These are phyloP conservation scores for Pygocentrus nattereri DNA, from an alignment of 2,797 vertebrate genomes.

Conservation along the genomic window DNA sequence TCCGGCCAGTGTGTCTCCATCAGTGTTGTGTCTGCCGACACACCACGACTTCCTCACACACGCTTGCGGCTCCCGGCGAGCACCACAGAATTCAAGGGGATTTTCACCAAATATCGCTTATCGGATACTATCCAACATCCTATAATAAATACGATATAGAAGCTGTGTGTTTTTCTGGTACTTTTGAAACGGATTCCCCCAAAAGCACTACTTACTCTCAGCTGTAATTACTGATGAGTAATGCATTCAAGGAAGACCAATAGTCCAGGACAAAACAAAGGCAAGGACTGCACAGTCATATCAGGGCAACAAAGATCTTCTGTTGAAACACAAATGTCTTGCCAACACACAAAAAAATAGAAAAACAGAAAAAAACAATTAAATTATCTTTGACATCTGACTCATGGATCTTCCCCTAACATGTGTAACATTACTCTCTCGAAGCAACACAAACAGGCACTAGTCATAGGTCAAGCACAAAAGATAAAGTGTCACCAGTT, in stretches of 20 bases:
- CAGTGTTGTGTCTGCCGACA: conserved; percentile 30
- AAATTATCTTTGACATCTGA: conserved; percentile 56
- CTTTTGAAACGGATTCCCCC: conserved; percentile 14
- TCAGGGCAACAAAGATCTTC: conserved; percentile 50
- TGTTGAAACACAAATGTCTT: conserved; percentile 32
- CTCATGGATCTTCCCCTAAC: conserved; percentile 47
- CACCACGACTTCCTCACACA: conserved; percentile 32
- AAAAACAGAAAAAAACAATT: conserved; percentile 36
- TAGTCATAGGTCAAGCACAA: conserved; percentile 47
- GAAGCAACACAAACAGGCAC: conserved; percentile 49
- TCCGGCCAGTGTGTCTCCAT: conserved; percentile 32
- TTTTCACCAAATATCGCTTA: neutral
- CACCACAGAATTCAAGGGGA: conserved; percentile 22
- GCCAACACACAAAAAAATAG: conserved; percentile 45
- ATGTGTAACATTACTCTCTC: conserved; percentile 52
- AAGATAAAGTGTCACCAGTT: conserved; percentile 38
- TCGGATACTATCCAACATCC: neutral
- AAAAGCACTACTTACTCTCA: neutral
- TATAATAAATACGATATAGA: neutral
- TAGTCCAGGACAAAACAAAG: conserved; percentile 31
- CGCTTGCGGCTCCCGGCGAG: neutral
- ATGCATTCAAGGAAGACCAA: conserved; percentile 2
- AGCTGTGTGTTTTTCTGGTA: neutral
- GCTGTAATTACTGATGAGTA: conserved; percentile 15
- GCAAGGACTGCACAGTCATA: conserved; percentile 17